Conservation (phyloP, 2,113 vertebrate species). For the Grus americana region DNA sequence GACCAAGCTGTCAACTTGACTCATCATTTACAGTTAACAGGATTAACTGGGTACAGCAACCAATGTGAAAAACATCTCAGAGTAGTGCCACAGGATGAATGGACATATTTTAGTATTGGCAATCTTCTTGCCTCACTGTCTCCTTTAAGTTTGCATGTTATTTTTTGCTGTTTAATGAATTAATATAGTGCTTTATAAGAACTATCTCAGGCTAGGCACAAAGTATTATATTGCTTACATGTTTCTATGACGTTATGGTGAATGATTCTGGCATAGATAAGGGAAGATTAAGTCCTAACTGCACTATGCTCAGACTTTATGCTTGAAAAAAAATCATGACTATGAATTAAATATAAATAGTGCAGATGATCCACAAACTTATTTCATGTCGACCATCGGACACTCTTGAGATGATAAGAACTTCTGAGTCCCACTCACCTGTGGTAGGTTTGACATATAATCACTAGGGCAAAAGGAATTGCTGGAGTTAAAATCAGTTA, state of each 20-base stretch:
- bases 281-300: neutral
- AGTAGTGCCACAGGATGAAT: neutral
- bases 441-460: neutral
- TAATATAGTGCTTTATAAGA: neutral
- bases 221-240: neutral
- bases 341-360: neutral
- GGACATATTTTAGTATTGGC: neutral
- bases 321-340: neutral
- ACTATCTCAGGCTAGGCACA: neutral
- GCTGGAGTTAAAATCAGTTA: neutral
- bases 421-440: neutral
- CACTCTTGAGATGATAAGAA: neutral
- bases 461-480: neutral
- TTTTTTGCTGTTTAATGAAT: neutral
- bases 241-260: neutral
- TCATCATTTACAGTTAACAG: conserved; percentile 45
- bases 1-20: conserved; percentile 54
- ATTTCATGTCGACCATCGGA: neutral
- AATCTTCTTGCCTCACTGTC: neutral
- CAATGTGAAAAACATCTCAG: neutral
- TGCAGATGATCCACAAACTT: neutral
- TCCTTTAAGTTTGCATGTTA: neutral
- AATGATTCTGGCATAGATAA: neutral
- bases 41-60: conserved; percentile 2
- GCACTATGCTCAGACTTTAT: neutral